Evolutionary conservation across 2,888 invertebrate genomes (phyloP).

Genomic region (Gastracanthus pulcherrimus): DNA sequence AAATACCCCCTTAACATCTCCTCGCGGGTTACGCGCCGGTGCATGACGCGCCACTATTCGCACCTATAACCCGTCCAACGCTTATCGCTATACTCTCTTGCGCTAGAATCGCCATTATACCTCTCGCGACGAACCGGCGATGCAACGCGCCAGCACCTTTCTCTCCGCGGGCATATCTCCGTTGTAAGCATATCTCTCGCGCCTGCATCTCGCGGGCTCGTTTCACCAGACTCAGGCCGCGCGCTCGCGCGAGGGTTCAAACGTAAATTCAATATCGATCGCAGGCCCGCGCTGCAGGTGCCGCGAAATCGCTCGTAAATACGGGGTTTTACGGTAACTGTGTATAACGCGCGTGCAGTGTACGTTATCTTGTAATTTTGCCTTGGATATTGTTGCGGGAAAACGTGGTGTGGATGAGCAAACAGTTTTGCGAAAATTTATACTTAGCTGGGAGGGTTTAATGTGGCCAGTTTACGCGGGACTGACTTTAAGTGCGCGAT

Average conservation of each 20-base stretch:
- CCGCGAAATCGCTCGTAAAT: slow-evolving; percentile 26
- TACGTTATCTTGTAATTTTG: neutral
- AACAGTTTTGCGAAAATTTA: neutral
- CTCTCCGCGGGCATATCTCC: no score
- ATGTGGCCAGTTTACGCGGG: neutral
- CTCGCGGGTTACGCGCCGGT: no score
- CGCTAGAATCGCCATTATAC: neutral
- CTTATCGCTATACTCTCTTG: no score
- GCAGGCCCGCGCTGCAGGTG: neutral
- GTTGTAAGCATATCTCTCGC: neutral
- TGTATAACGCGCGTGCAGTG: slow-evolving; percentile 1
- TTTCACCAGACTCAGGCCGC: no score
- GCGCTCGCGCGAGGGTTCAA: neutral
- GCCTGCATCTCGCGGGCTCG: neutral
- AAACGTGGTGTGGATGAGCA: neutral
- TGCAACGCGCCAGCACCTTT: no score
- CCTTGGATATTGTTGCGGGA: neutral
- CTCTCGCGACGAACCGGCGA: no score
- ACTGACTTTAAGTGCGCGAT: neutral
- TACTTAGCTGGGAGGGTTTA: neutral
- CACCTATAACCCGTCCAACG: no score
- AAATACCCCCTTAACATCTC: no score
- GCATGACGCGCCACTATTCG: no score
- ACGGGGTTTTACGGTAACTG: slow-evolving; percentile 4
- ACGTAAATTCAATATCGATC: slow-evolving; percentile 43